Percentiles rank a stretch among this genome's conserved stretches.
Evolutionary conservation across 2,888 invertebrate genomes (phyloP).

Genomic region (Archaeoteleia sp.): DNA sequence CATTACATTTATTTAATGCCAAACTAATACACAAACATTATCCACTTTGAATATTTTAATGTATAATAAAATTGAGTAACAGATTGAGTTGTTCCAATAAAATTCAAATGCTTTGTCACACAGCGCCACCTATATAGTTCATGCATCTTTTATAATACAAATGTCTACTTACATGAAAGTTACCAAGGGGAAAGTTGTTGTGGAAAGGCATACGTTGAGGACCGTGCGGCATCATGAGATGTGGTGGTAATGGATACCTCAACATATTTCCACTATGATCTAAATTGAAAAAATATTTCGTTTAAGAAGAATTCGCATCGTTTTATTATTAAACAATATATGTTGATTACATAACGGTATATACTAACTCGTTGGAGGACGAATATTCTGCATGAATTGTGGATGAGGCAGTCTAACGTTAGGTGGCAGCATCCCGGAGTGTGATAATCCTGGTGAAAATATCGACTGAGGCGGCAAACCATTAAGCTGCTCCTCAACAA

Average conservation of each 20-base stretch:
- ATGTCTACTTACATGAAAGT: conserved; percentile 65
- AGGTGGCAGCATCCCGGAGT: conserved; percentile 73
- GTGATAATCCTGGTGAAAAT: conserved; percentile 73
- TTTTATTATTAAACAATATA: neutral
- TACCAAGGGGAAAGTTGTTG: conserved; percentile 62
- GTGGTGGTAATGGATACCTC: conserved; percentile 68
- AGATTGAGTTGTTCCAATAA: too few relatives aligned
- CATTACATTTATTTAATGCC: too few relatives aligned
- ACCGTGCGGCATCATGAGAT: conserved; percentile 66
- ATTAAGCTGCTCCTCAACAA: conserved; percentile 61
- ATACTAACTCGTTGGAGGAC: conserved; percentile 61
- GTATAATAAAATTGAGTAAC: too few relatives aligned
- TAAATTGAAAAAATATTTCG: conserved; percentile 34
- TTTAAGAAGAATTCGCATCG: neutral
- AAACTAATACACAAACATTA: too few relatives aligned
- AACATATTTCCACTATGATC: conserved; percentile 64
- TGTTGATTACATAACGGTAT: too few relatives aligned
- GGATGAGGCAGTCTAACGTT: conserved; percentile 75
- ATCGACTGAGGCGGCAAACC: conserved; percentile 67
- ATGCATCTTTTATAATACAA: conserved; percentile 2
- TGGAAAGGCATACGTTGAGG: conserved; percentile 68
- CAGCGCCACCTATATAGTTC: too few relatives aligned
- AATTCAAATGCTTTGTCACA: too few relatives aligned
- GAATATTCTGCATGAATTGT: conserved; percentile 67
- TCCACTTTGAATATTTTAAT: too few relatives aligned